Percentiles rank a stretch among this genome's conserved stretches.
phyloP scores from a whole-genome alignment of 2,888 invertebrate species.

The Octonoba sinensis region DNA sequence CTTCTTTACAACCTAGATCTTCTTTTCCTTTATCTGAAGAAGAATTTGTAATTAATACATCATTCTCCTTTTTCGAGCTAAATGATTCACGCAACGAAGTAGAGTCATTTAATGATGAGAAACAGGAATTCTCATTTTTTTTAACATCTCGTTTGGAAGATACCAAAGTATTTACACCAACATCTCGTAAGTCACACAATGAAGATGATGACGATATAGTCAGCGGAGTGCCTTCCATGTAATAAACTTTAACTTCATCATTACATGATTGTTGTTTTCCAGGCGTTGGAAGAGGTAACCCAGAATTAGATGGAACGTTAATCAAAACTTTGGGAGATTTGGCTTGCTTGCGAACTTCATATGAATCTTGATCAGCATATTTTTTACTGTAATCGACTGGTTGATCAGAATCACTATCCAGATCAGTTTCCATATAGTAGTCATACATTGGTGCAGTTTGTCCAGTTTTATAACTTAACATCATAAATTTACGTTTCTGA shows the following conservation, averaged over 20 bases:
- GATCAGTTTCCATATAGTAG: constrained; percentile 80
- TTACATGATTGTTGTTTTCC: constrained; percentile 71
- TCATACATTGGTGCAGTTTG: constrained; percentile 15
- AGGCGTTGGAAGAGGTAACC: neutral
- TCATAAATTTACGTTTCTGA: neutral
- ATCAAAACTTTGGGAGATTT: constrained; percentile 14
- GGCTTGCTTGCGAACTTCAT: constrained; percentile 9
- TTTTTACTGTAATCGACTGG: constrained; percentile 92
- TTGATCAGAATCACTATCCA: constrained; percentile 78
- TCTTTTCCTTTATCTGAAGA: neutral
- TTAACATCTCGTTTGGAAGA: too few species aligned
- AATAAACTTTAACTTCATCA: constrained; percentile 91
- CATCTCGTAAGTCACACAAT: constrained; percentile 81
- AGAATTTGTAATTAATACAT: too few species aligned
- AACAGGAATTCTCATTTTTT: too few species aligned
- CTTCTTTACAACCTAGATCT: neutral
- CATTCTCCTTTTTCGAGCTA: too few species aligned
- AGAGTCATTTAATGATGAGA: too few species aligned
- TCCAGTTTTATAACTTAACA: constrained; percentile 17
- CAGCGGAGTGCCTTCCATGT: constrained; percentile 92
- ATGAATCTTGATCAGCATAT: constrained; percentile 77
- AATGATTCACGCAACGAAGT: too few species aligned
- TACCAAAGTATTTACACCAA: neutral
- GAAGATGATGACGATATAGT: constrained; percentile 92
- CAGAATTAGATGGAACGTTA: neutral